Evolutionary conservation across 2,888 invertebrate genomes (phyloP), one percentile per base, ranked within the genome.

Genomic region (Drosophila meridiana): DNA sequence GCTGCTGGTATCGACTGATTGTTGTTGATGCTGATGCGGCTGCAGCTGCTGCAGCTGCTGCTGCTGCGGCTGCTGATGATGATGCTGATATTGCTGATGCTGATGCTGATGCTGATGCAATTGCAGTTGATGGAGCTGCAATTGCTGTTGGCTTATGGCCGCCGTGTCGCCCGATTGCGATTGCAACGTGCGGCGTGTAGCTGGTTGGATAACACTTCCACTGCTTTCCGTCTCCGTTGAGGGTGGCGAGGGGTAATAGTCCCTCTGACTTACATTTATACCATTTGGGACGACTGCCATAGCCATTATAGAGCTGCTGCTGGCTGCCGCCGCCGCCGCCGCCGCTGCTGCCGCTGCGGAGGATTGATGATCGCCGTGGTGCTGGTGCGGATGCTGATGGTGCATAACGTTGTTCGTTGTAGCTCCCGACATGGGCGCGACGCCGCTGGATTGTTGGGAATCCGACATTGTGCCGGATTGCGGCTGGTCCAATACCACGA

Each of bases 351-450:
- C 87, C 68, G 83, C 84, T 80, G 89, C 85, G 84, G 92, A 92
- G 89, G 92, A 90, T 91, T 86, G 92, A 92, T 90, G 91, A 90
- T 92, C 92, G 92, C 90, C 92, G 92, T 92, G 92, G 91, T 92
- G 92, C 92, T 92, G 92, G 88, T 92, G 91, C 86, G 85, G 92
- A 90, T 91, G 92, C 83, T 89, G 93, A 94, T 94, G 91, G 94
- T 95, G 86, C 94, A 94, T 92, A 92, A 91, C 92, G 92, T 89
- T 92, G 90, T 91, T 92, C 92, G 92, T 90, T 90, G 92, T 93
- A 93, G 94, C 94, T 94, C 94, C 92, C 94, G 94, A 91, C 94
- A 94, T 89, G 93, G 94, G 91, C 93, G 93, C 93, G 92, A 93
- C 94, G 93, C 93, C 94, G 94, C 94, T 93, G 94, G 93, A 94